phyloP scores from a whole-genome alignment of 2,113 vertebrate genomes.

The Brachypteracias leptosomus region DNA sequence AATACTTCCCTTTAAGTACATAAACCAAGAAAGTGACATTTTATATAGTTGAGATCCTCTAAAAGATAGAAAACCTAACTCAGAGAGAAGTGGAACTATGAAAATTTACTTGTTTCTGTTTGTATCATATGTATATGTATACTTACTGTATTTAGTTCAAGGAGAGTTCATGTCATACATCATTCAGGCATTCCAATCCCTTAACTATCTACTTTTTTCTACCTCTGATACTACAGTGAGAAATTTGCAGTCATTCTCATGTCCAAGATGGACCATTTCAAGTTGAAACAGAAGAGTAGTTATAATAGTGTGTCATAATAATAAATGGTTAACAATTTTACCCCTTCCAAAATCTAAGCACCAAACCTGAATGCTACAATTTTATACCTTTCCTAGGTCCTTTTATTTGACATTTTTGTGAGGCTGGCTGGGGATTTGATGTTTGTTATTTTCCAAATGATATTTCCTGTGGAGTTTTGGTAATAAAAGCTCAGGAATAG shows the following conservation, averaged over 20 bases:
- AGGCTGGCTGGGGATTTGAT: accelerated
- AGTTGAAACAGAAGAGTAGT: no score
- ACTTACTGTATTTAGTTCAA: background rate
- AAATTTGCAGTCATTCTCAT: background rate
- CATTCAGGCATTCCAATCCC: background rate
- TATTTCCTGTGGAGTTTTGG: background rate
- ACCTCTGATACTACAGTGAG: background rate
- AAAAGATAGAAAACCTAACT: background rate
- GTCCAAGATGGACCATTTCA: background rate
- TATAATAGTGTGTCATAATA: background rate
- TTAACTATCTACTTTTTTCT: background rate
- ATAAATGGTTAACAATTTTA: background rate
- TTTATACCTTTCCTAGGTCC: background rate
- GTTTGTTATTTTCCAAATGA: background rate
- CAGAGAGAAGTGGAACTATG: background rate
- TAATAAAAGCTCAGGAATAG: background rate
- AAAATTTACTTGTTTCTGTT: background rate
- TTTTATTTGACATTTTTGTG: background rate
- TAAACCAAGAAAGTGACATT: background rate
- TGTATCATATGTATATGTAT: background rate
- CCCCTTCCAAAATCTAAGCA: background rate
- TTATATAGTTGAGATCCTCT: background rate
- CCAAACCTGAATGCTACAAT: background rate
- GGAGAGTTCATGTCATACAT: background rate
- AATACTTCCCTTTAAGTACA: background rate